Conservation (phyloP, 2,888 invertebrate genomes). For the Dusona sp. region DNA sequence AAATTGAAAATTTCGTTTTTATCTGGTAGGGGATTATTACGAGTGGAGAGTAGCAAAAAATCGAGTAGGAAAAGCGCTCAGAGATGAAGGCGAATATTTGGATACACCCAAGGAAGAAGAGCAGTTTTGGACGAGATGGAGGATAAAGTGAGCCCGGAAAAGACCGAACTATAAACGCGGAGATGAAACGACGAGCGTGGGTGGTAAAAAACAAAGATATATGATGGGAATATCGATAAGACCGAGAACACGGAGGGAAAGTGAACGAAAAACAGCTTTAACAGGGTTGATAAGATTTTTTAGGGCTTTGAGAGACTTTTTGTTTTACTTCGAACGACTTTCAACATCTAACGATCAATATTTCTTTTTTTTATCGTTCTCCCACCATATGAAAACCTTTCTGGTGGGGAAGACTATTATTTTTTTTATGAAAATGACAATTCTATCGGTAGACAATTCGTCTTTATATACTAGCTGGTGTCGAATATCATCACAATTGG, state of each 20-base stretch:
- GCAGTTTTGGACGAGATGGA: slow-evolving; percentile 23
- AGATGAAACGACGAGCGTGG: slow-evolving; percentile 29
- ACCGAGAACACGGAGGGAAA: slow-evolving; percentile 11
- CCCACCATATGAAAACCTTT: neutral
- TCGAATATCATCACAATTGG: slow-evolving; percentile 16
- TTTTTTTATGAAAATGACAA: neutral
- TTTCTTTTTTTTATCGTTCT: neutral
- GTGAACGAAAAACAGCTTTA: slow-evolving; percentile 36
- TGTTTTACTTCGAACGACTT: slow-evolving; percentile 5
- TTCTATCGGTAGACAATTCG: neutral
- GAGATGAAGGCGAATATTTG: slow-evolving; percentile 23
- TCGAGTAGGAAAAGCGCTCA: slow-evolving; percentile 2
- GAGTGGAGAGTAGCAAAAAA: slow-evolving; percentile 9
- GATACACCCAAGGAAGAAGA: slow-evolving; percentile 4
- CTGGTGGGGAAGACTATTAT: neutral
- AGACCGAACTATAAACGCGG: slow-evolving; percentile 37
- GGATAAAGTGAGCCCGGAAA: slow-evolving; percentile 38
- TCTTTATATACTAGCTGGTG: neutral
- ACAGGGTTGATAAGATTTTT: slow-evolving; percentile 24
- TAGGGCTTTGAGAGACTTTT: neutral
- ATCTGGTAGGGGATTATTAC: slow-evolving; percentile 52
- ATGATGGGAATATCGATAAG: slow-evolving; percentile 12
- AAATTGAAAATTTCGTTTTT: slow-evolving; percentile 56
- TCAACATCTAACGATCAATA: neutral
- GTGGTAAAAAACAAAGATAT: slow-evolving; percentile 23